Evolutionary conservation across 2,797 vertebrate species (phyloP).

Genomic region (Pantherophis alleghaniensis): DNA sequence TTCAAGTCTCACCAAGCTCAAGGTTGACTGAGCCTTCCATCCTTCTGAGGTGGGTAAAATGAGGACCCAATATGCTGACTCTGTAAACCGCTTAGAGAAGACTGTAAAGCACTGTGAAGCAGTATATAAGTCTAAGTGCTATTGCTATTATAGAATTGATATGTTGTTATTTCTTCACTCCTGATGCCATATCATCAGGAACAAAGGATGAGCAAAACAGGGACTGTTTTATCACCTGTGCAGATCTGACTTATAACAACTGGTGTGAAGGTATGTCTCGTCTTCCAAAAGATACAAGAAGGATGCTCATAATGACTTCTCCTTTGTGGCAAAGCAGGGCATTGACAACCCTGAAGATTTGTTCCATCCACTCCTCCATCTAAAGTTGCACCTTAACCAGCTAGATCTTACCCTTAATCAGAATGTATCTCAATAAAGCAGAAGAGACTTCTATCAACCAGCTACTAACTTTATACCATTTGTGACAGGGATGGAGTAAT

Average conservation of each 20-base stretch:
- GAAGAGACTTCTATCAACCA: too few relatives aligned
- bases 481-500: background rate
- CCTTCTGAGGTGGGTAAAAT: too few relatives aligned
- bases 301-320: too few relatives aligned
- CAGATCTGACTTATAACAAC: background rate
- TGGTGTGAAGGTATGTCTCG: background rate
- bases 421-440: background rate
- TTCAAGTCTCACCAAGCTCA: too few relatives aligned
- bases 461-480: background rate
- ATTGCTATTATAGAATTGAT: background rate
- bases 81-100: too few relatives aligned
- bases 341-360: background rate
- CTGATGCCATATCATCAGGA: background rate
- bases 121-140: too few relatives aligned
- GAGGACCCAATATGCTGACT: too few relatives aligned
- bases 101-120: too few relatives aligned
- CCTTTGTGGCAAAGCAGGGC: background rate
- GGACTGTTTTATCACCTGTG: background rate
- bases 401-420: background rate
- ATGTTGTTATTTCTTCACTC: background rate
- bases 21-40: too few relatives aligned
- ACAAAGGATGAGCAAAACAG: background rate
- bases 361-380: background rate
- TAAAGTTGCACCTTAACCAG: background rate
- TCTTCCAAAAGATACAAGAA: conserved; percentile 23